Percentiles rank a stretch among this genome's conserved stretches.
phyloP scores from a whole-genome alignment of 2,113 vertebrate genomes.

The Ariopsis seemanni region DNA sequence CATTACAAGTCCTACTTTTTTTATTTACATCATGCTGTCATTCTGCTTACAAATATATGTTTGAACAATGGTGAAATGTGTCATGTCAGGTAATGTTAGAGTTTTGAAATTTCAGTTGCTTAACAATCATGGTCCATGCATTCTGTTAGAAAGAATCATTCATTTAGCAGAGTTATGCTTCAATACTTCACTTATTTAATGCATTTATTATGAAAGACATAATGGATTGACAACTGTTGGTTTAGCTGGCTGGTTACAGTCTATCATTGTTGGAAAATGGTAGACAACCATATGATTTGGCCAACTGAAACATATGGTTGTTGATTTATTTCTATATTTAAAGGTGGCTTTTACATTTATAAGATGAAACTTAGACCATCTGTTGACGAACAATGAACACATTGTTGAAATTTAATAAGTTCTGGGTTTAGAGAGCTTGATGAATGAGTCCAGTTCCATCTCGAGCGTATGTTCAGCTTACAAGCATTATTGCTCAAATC shows the following conservation, averaged over 20 bases:
- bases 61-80: conserved; percentile 60
- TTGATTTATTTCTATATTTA: conserved; percentile 12
- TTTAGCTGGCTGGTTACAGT: conserved; percentile 67
- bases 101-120: conserved; percentile 61
- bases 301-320: conserved; percentile 32
- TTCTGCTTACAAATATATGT: conserved; percentile 61
- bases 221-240: conserved; percentile 67
- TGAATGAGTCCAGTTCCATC: not conserved
- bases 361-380: conserved; percentile 60
- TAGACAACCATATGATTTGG: conserved; percentile 47
- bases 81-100: conserved; percentile 61
- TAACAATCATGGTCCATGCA: conserved; percentile 53
- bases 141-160: conserved; percentile 77
- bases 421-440: conserved; percentile 12
- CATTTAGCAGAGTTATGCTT: conserved; percentile 67
- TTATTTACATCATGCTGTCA: conserved; percentile 58
- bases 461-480: too few relatives aligned
- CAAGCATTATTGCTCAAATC: too few relatives aligned
- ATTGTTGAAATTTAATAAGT: conserved; percentile 19
- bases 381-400: conserved; percentile 39
- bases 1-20: conserved; percentile 11
- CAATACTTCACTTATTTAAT: conserved; percentile 74
- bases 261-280: conserved; percentile 51
- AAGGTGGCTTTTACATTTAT: conserved; percentile 40
- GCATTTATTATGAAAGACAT: conserved; percentile 73